Evolutionary conservation across 2,797 vertebrate species (phyloP), one percentile per base, ranked within the genome.

Genomic region (Sebastes vulpes): DNA sequence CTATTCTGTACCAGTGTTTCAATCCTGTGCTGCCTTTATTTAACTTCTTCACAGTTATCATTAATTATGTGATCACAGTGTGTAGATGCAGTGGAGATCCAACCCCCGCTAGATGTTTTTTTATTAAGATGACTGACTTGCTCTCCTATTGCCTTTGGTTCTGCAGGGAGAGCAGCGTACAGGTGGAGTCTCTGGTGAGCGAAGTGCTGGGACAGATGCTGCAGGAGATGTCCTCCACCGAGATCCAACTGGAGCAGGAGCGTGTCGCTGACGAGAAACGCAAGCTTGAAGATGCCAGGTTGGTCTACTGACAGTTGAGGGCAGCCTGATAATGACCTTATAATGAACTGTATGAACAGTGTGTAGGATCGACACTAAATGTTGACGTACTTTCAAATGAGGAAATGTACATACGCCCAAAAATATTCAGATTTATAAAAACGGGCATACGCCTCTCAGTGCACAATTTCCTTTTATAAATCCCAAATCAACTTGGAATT

Each of bases 221-320:
- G 66, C 92, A 78, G 42, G 96, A 96, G 38, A 65, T 96, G 8
- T 96, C 96, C 1, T 87, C 84, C 2, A 75, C 89, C 0, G 91
- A 95, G 85, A 83, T 99, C 16, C 88, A 60, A 0, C 58, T 92
- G 5, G 97, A 98, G 52, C 90, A 75, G 59, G 90, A 96, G 73
- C 96, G 95, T 1, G 85, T 96, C 1, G 90, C 95, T 18, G 96
- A 97, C 72, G 97, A 98, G 70, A 96, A 92, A 66, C 96, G 94
- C 67, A 95, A 78, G 79, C 93, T 96, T 5, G 97, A 99, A 86
- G 97, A 98, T 86, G 96, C 97, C 80, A 97, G 97, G 98, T 95
- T 8, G 2, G 91, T 87, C 6, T 48, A 2, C n/a, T 46, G 57
- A 63, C 21, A 10, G 14, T 20, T 11, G 6, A 25, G 1, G 1